Evolutionary conservation across 2,113 vertebrate species (phyloP).

Genomic region (Dasyprocta punctata): DNA sequence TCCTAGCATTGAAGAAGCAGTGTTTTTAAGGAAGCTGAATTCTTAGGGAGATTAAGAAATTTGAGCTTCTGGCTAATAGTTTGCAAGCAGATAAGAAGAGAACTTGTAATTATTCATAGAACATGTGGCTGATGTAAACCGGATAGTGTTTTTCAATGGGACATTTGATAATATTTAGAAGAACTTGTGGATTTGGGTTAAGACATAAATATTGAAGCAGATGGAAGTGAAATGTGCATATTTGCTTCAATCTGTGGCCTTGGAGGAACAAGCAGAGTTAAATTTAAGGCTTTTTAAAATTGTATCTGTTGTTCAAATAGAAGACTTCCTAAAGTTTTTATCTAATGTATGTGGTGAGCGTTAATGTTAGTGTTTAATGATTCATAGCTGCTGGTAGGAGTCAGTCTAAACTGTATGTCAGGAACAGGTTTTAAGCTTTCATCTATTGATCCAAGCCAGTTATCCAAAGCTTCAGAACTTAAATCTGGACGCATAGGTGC

Average conservation of each 20-base stretch:
- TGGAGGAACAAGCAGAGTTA: background rate
- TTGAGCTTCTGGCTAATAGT: background rate
- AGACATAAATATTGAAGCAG: background rate
- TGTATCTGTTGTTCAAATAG: slow-evolving; percentile 34
- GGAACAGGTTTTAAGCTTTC: slow-evolving; percentile 49
- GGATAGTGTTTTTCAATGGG: background rate
- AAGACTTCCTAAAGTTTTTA: slow-evolving; percentile 15
- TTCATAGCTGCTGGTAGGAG: slow-evolving; percentile 43
- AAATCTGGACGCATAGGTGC: background rate
- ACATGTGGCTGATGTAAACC: background rate
- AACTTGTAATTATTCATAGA: background rate
- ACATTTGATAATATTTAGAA: background rate
- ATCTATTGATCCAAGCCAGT: background rate
- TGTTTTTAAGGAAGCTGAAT: background rate
- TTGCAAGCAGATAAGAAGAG: background rate
- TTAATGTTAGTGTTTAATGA: slow-evolving; percentile 50
- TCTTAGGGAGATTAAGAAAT: slow-evolving; percentile 10
- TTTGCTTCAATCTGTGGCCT: background rate
- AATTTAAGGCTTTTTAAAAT: background rate
- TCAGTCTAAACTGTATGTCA: background rate
- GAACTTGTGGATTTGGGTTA: slow-evolving; percentile 20
- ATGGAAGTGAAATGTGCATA: background rate
- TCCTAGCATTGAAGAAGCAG: background rate
- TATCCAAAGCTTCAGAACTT: background rate
- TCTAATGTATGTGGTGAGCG: background rate